Conservation (phyloP, 2,888 invertebrate species). For the Odontomyia ornata region DNA sequence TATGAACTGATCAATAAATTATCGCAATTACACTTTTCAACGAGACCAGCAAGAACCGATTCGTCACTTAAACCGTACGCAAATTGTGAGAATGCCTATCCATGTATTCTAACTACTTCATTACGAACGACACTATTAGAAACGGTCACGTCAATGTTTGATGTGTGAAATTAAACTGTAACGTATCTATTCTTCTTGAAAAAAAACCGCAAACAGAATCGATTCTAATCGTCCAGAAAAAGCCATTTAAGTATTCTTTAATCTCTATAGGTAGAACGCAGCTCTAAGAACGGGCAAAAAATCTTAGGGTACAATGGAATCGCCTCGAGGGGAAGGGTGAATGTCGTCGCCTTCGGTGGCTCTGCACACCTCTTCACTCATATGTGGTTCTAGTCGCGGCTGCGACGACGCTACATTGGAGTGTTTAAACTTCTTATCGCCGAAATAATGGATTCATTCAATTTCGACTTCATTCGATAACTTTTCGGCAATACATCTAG, state of each 20-base stretch:
- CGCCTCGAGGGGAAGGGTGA: neutral
- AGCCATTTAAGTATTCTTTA: neutral
- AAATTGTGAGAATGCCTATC: neutral
- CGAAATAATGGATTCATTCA: constrained; percentile 5
- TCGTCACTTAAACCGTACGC: too few species aligned
- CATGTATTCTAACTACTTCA: neutral
- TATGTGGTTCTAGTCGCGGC: neutral
- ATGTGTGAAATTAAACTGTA: neutral
- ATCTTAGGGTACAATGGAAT: constrained; percentile 10
- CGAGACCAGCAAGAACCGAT: too few species aligned
- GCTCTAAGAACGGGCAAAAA: neutral
- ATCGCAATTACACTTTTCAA: too few species aligned
- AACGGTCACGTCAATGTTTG: neutral
- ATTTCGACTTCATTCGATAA: neutral
- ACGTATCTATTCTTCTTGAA: neutral
- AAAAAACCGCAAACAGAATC: constrained; percentile 3
- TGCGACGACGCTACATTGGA: neutral
- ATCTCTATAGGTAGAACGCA: neutral
- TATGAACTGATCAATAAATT: too few species aligned
- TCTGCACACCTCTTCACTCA: neutral
- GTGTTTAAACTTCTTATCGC: constrained; percentile 12
- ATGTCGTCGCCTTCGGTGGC: neutral
- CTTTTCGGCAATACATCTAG: constrained; percentile 18
- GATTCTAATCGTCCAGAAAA: constrained; percentile 7
- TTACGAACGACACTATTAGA: neutral